Base-by-base conservation (phyloP, 2,113 vertebrate genomes). In the Podocnemis expansa region DNA sequence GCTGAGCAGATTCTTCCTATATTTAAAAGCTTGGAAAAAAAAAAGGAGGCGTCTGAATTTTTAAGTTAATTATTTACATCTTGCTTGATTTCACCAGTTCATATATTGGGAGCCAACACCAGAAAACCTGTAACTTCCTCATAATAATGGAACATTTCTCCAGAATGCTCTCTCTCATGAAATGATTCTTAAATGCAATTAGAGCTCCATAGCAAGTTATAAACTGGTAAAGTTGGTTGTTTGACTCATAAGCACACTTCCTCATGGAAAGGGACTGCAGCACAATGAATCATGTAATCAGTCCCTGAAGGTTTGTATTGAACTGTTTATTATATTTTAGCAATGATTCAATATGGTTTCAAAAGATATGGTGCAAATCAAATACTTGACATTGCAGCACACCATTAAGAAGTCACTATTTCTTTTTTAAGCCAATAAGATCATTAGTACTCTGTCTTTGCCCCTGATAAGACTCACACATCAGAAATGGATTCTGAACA, bases 231-330 rank as follows among this genome's bases (percentile, higher is more conserved):
- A 98, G 90, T 94, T 93, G 97, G 88, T 93, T 91, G 86, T 67
- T 93, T 97, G 96, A 98, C 91, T 93, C 96, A 98, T 97, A 96
- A 97, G 88, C 75, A 92, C 85, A 79, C 93, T 96, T 95, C 91
- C 95, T 95, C 90, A 91, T 96, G n/a, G 79, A 78, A 94, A 94
- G 60, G 93, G 85, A 92, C 84, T 97, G 21, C 25, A 96, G 70
- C 88, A 91, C 94, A 95, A 91, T 90, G 92, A 97, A 96, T 96
- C 95, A 94, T 91, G 83, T 94, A 97, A 97, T 97, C 94, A 97
- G 92, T 89, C 89, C 93, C 79, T 94, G 80, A 78, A 91, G 52
- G 31, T 96, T 96, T 97, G 78, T 73, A 94, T 88, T 97, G 96
- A 95, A 89, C 63, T 97, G 58, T 96, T 97, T 97, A 96, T 98